A percentile compares a stretch with the other conserved stretches of the same genome.
These are phyloP conservation scores for Steinernema scapterisci DNA, from an alignment of 2,888 invertebrate species.

Conservation along the genomic window DNA sequence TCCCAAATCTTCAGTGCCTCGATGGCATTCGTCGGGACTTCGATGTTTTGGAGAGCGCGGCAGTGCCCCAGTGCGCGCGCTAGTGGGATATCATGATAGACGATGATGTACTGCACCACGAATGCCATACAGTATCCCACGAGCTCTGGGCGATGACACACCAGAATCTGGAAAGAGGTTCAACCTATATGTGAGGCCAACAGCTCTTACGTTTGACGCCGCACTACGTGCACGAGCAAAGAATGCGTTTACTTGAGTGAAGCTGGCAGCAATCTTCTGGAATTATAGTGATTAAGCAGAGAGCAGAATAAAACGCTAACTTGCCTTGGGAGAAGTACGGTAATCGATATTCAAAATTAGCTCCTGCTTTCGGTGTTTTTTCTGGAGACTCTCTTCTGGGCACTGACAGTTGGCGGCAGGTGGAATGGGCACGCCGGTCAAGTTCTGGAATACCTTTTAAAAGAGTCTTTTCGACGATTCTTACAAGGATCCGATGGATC, in stretches of 20 bases:
- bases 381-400: neutral
- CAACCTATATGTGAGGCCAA: neutral
- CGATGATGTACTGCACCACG: slow-evolving; percentile 17
- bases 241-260: neutral
- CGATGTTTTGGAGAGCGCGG: neutral
- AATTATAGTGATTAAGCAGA: neutral
- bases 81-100: neutral
- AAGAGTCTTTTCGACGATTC: neutral
- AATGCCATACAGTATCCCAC: slow-evolving; percentile 13
- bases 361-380: neutral
- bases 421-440: neutral
- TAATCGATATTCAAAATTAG: neutral
- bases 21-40: neutral
- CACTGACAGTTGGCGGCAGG: neutral
- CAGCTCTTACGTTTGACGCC: neutral
- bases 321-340: neutral
- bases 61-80: neutral
- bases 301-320: neutral
- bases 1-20: slow-evolving; percentile 11
- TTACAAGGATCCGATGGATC: slow-evolving; percentile 1
- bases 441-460: neutral
- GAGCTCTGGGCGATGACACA: neutral
- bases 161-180: slow-evolving; percentile 2
- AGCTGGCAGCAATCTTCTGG: neutral
- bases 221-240: neutral